phyloP scores from a whole-genome alignment of 2,113 vertebrate genomes.

The Chelonoidis abingdonii region DNA sequence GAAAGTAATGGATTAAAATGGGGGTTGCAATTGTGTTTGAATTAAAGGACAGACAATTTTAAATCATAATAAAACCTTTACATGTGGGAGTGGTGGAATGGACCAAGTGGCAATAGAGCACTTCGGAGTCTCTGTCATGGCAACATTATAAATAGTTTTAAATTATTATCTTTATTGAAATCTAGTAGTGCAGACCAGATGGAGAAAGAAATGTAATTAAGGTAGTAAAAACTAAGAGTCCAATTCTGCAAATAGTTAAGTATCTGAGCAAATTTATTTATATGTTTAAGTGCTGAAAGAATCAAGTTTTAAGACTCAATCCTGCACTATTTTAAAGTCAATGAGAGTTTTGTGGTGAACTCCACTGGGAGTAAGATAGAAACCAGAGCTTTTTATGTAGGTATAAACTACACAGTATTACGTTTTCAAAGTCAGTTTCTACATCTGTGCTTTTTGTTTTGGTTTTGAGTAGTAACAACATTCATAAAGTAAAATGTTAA shows the following conservation, averaged over 20 bases:
- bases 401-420: accelerated
- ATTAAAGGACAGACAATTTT: not conserved
- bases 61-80: not conserved
- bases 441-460: not conserved
- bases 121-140: not conserved
- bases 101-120: not conserved
- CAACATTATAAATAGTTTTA: not conserved
- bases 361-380: accelerated
- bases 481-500: accelerated
- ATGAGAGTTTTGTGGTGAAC: not conserved
- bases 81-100: not conserved
- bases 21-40: not conserved
- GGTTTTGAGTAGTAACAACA: not conserved
- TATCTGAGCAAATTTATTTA: not conserved
- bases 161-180: not conserved
- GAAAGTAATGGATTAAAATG: not conserved
- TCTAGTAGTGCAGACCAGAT: not conserved
- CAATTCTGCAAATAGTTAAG: not conserved
- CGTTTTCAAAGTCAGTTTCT: accelerated
- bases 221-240: not conserved
- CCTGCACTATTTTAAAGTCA: not conserved
- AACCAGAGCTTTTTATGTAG: accelerated
- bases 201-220: not conserved
- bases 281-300: not conserved
- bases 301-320: not conserved